A percentile compares a stretch with the other conserved stretches of the same genome.
Evolutionary conservation across 2,888 invertebrate genomes (phyloP).

Genomic region (Meiosimyza platycephala): DNA sequence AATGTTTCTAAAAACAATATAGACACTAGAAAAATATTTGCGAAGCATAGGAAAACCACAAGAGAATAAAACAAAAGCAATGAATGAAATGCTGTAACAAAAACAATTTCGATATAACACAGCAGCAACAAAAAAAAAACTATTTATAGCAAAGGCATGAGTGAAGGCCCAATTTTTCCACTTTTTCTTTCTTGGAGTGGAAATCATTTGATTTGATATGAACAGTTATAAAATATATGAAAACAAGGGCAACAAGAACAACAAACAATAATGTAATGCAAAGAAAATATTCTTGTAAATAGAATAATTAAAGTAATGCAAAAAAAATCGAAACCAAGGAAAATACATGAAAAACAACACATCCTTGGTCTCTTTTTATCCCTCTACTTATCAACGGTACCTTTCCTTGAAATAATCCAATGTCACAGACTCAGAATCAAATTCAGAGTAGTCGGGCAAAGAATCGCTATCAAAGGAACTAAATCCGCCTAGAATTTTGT

Average conservation of each 20-base stretch:
- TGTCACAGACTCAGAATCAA: constrained; percentile 70
- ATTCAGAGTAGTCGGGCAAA: constrained; percentile 70
- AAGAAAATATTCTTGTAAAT: not conserved
- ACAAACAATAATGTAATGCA: not conserved
- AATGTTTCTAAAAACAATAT: no score
- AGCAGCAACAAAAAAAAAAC: no score
- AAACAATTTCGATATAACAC: no score
- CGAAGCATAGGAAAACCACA: no score
- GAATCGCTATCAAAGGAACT: constrained; percentile 70
- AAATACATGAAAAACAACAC: not conserved
- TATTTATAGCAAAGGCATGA: no score
- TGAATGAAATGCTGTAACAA: no score
- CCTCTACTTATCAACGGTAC: constrained; percentile 52
- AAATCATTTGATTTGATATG: no score
- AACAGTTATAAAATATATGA: not conserved
- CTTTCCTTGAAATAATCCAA: constrained; percentile 69
- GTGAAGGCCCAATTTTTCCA: no score
- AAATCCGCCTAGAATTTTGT: constrained; percentile 67
- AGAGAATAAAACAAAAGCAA: no score
- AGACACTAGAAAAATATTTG: no score
- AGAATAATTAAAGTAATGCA: not conserved
- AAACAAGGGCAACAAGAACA: constrained; percentile 8
- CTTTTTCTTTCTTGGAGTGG: no score
- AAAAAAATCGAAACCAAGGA: not conserved
- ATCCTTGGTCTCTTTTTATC: not conserved